phyloP scores from a whole-genome alignment of 1,140 invertebrate species.

The Drosophila bocqueti region DNA sequence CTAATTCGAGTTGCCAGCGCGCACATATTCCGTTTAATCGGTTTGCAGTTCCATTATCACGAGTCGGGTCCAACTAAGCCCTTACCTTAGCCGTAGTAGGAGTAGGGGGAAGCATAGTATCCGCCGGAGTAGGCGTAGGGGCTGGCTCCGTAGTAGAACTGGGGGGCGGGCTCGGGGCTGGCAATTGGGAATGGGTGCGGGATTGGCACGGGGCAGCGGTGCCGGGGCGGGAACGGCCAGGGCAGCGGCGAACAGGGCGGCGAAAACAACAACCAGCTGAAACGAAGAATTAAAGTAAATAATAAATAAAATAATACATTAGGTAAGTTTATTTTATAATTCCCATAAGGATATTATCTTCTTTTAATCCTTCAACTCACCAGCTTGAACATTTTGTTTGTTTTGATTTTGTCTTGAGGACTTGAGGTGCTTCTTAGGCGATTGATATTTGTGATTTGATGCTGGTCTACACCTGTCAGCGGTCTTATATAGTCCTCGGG shows the following conservation, averaged over 20 bases:
- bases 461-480: conserved; percentile 17
- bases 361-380: conserved; percentile 53
- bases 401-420: conserved; percentile 30
- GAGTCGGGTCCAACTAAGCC: conserved; percentile 25
- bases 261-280: conserved; percentile 72
- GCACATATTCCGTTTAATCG: conserved; percentile 48
- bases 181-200: conserved; percentile 66
- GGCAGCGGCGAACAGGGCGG: conserved; percentile 74
- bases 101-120: conserved; percentile 74
- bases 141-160: conserved; percentile 71
- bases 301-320: no score
- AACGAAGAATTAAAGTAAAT: background rate
- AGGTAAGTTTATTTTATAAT: background rate
- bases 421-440: conserved; percentile 57
- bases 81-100: conserved; percentile 75
- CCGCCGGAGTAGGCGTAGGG: conserved; percentile 74
- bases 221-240: conserved; percentile 66
- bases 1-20: conserved; percentile 70
- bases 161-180: conserved; percentile 71
- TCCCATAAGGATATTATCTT: background rate
- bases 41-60: conserved; percentile 59
- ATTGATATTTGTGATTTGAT: conserved; percentile 72
- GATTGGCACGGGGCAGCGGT: conserved; percentile 58
- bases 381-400: conserved; percentile 81
- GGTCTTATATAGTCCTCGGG: conserved; percentile 63